Base-by-base conservation (phyloP, 1,140 invertebrate species). In the Tetramorium parvispinum region DNA sequence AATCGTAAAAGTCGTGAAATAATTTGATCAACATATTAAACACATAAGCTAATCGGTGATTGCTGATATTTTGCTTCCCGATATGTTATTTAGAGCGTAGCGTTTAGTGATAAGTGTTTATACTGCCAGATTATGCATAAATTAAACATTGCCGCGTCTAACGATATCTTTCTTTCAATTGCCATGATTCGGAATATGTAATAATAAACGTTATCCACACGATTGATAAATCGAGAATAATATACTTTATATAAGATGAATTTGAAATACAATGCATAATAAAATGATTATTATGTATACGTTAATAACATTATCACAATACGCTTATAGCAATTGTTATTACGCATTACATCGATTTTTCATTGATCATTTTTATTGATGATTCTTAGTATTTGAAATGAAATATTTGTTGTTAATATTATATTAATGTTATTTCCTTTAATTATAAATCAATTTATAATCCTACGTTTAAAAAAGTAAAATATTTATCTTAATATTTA, bases 11-110 rank as follows among this genome's bases (percentile, higher is more conserved):
- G 27, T 18, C 21, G 53, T 32, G 24, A 32, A 73, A 40, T 53
- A 68, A 83, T 27, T 53, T 51, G 40, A 57, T 83, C 59, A 21
- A 55, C 32, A 61, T 83, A 83, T 61, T 77, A 81, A 11, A 27
- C n/a, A 24, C 16, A 55, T 21, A 73, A 49, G 27, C 16, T 5
- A 32, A 71, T n/a, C 13, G 24, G 16, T 71, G 21, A 71, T 11
- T 1, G 10, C 32, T 32, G 32, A 32, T 32, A 32, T 32, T 32
- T 32, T 32, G 32, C 32, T 32, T 32, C 4, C 32, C 32, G 32
- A 32, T 32, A 3, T 32, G 32, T 32, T 32, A 5, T 32, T 32
- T 32, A 32, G 32, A 4, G 32, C 32, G 18, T 18, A 27, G 49
- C 2, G 27, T 61, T 16, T 27, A 27, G 57, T 8, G 24, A 61